phyloP scores from a whole-genome alignment of 2,797 vertebrate species.

The Rhincodon typus region DNA sequence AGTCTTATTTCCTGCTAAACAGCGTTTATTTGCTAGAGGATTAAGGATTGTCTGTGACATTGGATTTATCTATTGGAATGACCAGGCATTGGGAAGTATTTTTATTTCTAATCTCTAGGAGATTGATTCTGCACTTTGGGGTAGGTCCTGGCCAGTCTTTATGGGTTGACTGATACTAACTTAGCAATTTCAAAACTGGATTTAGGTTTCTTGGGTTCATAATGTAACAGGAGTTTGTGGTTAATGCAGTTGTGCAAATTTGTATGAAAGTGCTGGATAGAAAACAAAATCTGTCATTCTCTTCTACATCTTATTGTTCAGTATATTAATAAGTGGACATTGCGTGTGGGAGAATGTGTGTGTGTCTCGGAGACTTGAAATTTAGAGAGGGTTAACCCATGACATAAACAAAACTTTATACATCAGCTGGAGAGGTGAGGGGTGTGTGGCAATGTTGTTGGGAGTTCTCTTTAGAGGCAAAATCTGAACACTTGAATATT shows the following conservation, averaged over 20 bases:
- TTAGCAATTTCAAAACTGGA: not conserved
- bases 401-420: too few species aligned
- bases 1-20: not conserved
- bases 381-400: too few species aligned
- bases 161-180: not conserved
- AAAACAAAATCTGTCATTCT: too few species aligned
- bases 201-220: not conserved
- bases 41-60: not conserved
- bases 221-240: not conserved
- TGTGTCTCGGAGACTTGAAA: too few species aligned
- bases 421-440: too few species aligned
- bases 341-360: too few species aligned
- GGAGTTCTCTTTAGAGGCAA: too few species aligned
- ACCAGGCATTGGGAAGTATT: not conserved
- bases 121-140: not conserved
- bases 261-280: too few species aligned
- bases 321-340: too few species aligned
- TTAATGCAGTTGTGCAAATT: not conserved
- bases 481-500: too few species aligned
- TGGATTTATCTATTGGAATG: not conserved
- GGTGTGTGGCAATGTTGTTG: too few species aligned
- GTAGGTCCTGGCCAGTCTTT: not conserved
- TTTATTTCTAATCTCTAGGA: not conserved
- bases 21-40: not conserved
- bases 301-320: too few species aligned